Evolutionary conservation across 2,888 invertebrate species (phyloP), one percentile per base, ranked within the genome.

Genomic region (Poecilus cupreus): DNA sequence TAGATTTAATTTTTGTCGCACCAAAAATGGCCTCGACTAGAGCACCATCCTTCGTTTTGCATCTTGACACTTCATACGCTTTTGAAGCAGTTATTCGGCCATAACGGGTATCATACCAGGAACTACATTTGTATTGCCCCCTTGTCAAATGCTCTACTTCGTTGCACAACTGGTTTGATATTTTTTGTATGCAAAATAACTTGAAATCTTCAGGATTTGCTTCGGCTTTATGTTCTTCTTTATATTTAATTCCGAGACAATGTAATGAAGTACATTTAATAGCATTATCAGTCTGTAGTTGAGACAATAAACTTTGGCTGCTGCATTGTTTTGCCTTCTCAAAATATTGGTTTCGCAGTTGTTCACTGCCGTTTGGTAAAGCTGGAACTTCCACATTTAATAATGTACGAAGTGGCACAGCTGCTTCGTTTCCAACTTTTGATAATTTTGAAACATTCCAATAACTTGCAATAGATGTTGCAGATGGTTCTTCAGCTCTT

Each of bases 401-500:
- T 39, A 5, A 3, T n/a, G 2, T 39, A 3, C 3, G 4, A 39
- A 8, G 10, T 2, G 10, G 3, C 2, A 8, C 3, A 5, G 3
- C 10, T 39, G 10, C 2, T 3, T 3, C 3, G 2, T 39, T 51
- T n/a, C 51, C 64, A n/a, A 68, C 37, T 68, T 26, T 32, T 10
- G 64, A 32, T 37, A 68, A 68, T 32, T 13, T 32, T 16, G 64
- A 68, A 10, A 2, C 18, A 3, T n/a, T 2, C 64, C 64, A 64
- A n/a, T 64, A 64, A n/a, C 64, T 32, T 32, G 32, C 32, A 10
- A 68, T 37, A 6, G 64, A 32, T 6, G 64, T 83, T 11, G 46
- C 10, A 43, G 84, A 82, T 26, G 83, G 83, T 68, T 85, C 83
- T 76, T 83, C 83, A 80, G 81, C 82, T 60, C 60, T 3, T 6